Evolutionary conservation across 2,888 invertebrate species (phyloP).

Genomic region (Eristalinus sepulchralis): DNA sequence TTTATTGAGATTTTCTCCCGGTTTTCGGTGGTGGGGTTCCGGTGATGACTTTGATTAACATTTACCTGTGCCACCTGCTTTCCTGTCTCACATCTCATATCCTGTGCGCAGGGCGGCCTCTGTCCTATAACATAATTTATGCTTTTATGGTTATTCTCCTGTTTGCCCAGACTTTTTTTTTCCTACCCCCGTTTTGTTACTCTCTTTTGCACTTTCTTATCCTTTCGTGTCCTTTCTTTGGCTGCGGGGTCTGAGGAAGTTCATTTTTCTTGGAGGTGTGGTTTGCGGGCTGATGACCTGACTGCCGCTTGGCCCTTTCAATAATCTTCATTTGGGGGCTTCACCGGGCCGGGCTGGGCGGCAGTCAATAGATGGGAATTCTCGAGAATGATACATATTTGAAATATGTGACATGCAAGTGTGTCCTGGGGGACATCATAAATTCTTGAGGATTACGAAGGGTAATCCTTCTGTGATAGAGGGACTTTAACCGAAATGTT

Average conservation of each 20-base stretch:
- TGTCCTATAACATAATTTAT: constrained; percentile 39
- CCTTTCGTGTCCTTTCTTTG: constrained; percentile 1
- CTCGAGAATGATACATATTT: not conserved
- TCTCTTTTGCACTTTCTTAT: not conserved
- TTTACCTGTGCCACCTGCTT: constrained; percentile 49
- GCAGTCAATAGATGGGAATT: not conserved
- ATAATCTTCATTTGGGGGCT: constrained; percentile 24
- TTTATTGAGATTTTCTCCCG: constrained; percentile 32
- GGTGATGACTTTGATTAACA: constrained; percentile 63
- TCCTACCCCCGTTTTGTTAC: no score
- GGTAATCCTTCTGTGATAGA: constrained; percentile 48
- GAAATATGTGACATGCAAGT: constrained; percentile 32
- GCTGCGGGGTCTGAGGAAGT: not conserved
- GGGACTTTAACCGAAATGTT: constrained; percentile 41
- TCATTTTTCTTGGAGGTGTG: not conserved
- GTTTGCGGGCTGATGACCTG: not conserved
- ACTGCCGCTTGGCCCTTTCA: not conserved
- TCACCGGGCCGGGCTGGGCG: not conserved
- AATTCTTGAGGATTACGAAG: constrained; percentile 59
- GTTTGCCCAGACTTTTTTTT: not conserved
- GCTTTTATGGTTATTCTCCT: not conserved
- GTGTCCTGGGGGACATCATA: constrained; percentile 44
- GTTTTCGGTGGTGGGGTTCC: constrained; percentile 29
- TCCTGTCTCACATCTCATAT: constrained; percentile 6
- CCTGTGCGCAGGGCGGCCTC: not conserved